Conservation (phyloP, 2,797 vertebrate species). For the Callimico goeldii region DNA sequence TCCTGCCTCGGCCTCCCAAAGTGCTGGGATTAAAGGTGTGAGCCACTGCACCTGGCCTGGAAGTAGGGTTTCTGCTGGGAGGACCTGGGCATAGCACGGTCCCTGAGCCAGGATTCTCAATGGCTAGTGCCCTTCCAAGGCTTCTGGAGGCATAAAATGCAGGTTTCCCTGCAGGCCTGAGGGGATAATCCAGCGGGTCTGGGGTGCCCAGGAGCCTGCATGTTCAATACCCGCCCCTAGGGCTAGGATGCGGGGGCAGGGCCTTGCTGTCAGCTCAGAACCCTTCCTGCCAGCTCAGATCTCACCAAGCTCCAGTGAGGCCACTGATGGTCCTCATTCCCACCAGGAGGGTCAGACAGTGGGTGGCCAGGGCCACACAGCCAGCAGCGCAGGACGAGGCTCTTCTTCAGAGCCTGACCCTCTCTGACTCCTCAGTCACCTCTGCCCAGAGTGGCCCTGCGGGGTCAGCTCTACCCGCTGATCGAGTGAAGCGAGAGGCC, state of each 20-base stretch:
- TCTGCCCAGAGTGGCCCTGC: neutral
- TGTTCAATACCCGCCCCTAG: neutral
- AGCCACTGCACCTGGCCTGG: neutral
- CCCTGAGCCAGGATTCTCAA: neutral
- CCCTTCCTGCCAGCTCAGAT: neutral
- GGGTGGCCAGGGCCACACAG: neutral
- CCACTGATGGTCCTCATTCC: neutral
- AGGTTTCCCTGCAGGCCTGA: neutral
- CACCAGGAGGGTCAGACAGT: neutral
- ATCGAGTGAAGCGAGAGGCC: too few species aligned
- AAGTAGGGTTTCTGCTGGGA: neutral
- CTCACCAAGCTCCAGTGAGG: neutral
- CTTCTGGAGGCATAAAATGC: neutral
- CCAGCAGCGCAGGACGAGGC: neutral
- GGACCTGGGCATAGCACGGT: fast-evolving
- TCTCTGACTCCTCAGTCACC: neutral
- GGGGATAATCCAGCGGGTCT: neutral
- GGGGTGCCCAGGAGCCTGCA: neutral
- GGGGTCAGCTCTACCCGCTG: neutral
- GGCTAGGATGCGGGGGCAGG: neutral
- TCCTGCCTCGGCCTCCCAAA: neutral
- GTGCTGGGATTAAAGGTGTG: neutral
- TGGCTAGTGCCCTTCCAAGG: neutral
- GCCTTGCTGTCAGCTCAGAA: neutral
- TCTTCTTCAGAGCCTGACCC: neutral